A percentile compares a stretch with the other conserved stretches of the same genome.
These are phyloP conservation scores for Leptinotarsa lineolata DNA, from an alignment of 1,140 invertebrate genomes.

Conservation along the genomic window DNA sequence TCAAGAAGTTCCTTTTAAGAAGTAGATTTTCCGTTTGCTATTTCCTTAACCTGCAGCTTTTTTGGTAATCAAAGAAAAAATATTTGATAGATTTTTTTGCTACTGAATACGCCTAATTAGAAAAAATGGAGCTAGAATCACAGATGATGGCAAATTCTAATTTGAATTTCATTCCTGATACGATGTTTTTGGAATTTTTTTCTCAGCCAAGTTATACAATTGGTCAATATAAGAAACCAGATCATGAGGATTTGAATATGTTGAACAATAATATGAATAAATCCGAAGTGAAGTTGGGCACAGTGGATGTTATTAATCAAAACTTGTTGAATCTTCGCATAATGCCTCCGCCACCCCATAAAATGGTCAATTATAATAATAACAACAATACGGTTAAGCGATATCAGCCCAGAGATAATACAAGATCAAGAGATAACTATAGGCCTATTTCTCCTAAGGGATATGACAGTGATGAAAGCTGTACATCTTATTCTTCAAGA, in stretches of 20 bases:
- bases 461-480: conserved; percentile 39
- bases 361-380: conserved; percentile 33
- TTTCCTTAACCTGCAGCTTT: conserved; percentile 17
- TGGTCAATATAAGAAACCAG: conserved; percentile 17
- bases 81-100: conserved; percentile 14
- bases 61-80: conserved; percentile 21
- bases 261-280: conserved; percentile 28
- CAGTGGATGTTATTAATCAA: conserved; percentile 19
- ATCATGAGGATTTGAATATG: conserved; percentile 18
- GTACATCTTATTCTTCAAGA: conserved; percentile 32
- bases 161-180: conserved; percentile 13
- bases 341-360: conserved; percentile 27
- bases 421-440: conserved; percentile 22
- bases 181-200: conserved; percentile 17
- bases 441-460: conserved; percentile 28
- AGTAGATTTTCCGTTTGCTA: not conserved
- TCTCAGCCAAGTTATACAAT: conserved; percentile 14
- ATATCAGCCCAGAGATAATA: conserved; percentile 26
- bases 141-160: conserved; percentile 25
- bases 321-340: conserved; percentile 24
- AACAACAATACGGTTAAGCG: conserved; percentile 26
- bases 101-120: not conserved
- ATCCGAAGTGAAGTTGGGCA: conserved; percentile 1
- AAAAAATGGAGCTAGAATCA: conserved; percentile 22
- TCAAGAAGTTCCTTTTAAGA: not conserved